Percentiles rank a stretch among this genome's conserved stretches.
Conservation (phyloP, 2,888 invertebrate species). For the Antheraea assamensis region DNA sequence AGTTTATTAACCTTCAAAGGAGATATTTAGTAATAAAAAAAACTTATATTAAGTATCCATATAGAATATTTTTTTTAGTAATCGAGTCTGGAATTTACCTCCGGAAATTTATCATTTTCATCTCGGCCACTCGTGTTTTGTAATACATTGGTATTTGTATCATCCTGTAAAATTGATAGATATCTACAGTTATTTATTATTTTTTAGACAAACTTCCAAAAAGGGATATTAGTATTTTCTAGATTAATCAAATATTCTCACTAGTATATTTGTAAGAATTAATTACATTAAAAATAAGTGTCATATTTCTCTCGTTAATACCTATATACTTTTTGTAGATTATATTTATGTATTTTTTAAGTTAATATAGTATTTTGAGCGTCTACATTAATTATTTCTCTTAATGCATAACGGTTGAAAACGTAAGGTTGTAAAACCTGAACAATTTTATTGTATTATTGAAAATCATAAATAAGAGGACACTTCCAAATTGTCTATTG, state of each 20-base stretch:
- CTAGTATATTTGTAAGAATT: no score
- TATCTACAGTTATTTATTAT: not conserved
- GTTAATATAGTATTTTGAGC: not conserved
- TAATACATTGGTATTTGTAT: not conserved
- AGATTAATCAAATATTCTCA: no score
- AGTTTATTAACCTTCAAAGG: conserved; percentile 50
- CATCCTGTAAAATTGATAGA: not conserved
- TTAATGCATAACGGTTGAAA: not conserved
- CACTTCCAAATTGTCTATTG: not conserved
- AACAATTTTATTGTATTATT: not conserved
- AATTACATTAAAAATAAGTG: no score
- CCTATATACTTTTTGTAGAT: not conserved
- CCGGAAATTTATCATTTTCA: not conserved
- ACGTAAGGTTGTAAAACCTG: not conserved
- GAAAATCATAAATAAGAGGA: not conserved
- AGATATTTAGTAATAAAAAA: not conserved
- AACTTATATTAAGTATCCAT: not conserved
- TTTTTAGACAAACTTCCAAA: no score
- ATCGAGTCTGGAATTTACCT: not conserved
- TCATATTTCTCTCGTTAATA: not conserved
- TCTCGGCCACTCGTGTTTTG: not conserved
- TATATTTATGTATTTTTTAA: not conserved
- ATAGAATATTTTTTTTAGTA: not conserved
- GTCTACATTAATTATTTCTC: not conserved
- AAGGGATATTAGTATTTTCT: no score